phyloP scores from a whole-genome alignment of 1,140 invertebrate species.

The Pteromalus puparum region DNA sequence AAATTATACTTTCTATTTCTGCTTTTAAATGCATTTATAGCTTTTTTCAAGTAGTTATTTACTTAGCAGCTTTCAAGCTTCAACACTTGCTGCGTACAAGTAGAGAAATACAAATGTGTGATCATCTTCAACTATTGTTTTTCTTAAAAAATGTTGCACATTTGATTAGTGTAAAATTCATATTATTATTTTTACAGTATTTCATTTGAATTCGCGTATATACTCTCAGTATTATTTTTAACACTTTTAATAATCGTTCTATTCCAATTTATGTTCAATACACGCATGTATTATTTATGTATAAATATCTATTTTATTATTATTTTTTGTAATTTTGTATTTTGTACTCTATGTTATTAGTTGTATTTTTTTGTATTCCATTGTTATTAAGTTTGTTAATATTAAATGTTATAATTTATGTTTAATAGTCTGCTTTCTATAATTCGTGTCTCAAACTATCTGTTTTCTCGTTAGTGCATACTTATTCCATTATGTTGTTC shows the following conservation, averaged over 20 bases:
- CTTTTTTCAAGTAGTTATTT: slow-evolving; percentile 33
- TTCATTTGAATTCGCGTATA: background rate
- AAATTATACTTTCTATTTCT: slow-evolving; percentile 53
- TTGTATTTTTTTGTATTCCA: background rate
- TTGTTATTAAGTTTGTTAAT: slow-evolving; percentile 32
- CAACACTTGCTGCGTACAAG: background rate
- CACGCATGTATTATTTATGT: background rate
- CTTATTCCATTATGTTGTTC: slow-evolving; percentile 23
- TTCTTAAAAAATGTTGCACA: background rate
- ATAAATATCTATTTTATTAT: background rate
- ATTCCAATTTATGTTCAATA: background rate
- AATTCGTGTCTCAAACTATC: background rate
- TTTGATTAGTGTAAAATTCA: background rate
- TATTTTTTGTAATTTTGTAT: background rate
- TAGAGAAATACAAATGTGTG: background rate
- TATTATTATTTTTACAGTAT: background rate
- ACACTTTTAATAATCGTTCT: background rate
- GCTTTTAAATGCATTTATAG: slow-evolving; percentile 40
- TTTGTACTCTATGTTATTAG: background rate
- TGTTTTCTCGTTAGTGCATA: slow-evolving; percentile 19
- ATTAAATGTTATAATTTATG: slow-evolving; percentile 36
- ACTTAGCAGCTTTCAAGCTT: background rate
- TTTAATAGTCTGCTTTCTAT: slow-evolving; percentile 25
- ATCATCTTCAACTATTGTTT: background rate
- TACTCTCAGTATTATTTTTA: background rate